A percentile compares a stretch with the other conserved stretches of the same genome.
Evolutionary conservation across 92 coral and sea anemone species (phyloP).

Genomic region (Actinostola sp.): DNA sequence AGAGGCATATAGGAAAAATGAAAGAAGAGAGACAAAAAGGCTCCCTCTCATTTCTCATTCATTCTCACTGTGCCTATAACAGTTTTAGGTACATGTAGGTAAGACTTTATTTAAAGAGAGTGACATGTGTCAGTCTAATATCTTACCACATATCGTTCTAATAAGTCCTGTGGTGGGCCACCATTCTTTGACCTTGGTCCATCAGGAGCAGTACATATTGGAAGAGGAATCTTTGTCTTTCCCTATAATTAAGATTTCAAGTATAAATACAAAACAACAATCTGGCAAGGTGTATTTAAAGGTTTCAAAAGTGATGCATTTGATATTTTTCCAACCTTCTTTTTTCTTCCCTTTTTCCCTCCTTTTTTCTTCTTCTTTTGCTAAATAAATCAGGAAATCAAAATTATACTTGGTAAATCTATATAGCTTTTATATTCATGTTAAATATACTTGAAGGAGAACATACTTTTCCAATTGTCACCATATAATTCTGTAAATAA

Average conservation of each 20-base stretch:
- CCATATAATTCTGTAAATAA: conserved; percentile 84
- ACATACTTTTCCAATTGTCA: conserved; percentile 79
- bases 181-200: conserved; percentile 95
- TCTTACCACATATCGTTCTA: conserved; percentile 96
- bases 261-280: background rate
- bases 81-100: background rate
- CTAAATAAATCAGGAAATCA: no score
- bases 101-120: no score
- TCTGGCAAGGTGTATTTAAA: background rate
- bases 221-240: conserved; percentile 95
- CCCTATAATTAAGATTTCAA: conserved; percentile 69
- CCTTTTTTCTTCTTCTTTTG: conserved; percentile 98
- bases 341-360: conserved; percentile 94
- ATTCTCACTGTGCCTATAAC: background rate
- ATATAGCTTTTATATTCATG: background rate
- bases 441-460: background rate
- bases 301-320: background rate
- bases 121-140: background rate
- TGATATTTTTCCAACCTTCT: conserved; percentile 63
- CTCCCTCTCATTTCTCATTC: no score
- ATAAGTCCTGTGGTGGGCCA: conserved; percentile 87
- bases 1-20: no score
- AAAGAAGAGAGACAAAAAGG: no score
- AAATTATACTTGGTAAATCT: no score
- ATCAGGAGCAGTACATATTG: conserved; percentile 99